These are phyloP conservation scores for Channallabes apus DNA, from an alignment of 2,797 vertebrate genomes.

Conservation along the genomic window DNA sequence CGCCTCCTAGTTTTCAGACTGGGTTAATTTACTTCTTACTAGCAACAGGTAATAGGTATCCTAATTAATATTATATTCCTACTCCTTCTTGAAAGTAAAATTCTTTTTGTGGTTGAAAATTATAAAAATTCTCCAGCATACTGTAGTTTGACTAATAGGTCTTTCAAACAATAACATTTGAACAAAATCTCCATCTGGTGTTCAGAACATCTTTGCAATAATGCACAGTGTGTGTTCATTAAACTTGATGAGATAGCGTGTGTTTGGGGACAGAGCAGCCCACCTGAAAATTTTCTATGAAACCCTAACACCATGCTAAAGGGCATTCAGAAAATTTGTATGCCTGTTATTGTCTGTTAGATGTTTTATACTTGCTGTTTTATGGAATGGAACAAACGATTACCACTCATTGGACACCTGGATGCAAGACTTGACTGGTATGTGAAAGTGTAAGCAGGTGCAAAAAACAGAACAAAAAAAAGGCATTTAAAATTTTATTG, in stretches of 20 bases:
- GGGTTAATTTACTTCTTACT: too few relatives aligned
- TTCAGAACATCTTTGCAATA: too few relatives aligned
- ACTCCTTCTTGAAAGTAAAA: background rate
- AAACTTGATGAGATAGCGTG: too few relatives aligned
- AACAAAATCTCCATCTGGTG: too few relatives aligned
- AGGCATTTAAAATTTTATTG: background rate
- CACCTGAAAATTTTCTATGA: too few relatives aligned
- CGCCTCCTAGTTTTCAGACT: too few relatives aligned
- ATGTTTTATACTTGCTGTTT: background rate
- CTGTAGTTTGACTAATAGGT: background rate
- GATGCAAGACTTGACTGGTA: background rate
- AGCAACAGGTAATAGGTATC: background rate
- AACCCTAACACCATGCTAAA: background rate
- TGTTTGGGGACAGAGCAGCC: too few relatives aligned
- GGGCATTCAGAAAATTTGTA: background rate
- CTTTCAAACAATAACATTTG: too few relatives aligned
- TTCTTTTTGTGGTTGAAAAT: background rate
- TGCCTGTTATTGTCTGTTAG: background rate
- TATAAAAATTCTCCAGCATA: background rate
- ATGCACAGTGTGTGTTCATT: too few relatives aligned
- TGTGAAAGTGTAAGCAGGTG: background rate
- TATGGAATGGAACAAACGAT: background rate
- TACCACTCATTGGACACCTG: background rate
- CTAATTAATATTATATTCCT: background rate
- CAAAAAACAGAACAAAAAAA: background rate